Evolutionary conservation across 2,113 vertebrate genomes (phyloP), one percentile per base, ranked within the genome.

Genomic region (Uria aalge): DNA sequence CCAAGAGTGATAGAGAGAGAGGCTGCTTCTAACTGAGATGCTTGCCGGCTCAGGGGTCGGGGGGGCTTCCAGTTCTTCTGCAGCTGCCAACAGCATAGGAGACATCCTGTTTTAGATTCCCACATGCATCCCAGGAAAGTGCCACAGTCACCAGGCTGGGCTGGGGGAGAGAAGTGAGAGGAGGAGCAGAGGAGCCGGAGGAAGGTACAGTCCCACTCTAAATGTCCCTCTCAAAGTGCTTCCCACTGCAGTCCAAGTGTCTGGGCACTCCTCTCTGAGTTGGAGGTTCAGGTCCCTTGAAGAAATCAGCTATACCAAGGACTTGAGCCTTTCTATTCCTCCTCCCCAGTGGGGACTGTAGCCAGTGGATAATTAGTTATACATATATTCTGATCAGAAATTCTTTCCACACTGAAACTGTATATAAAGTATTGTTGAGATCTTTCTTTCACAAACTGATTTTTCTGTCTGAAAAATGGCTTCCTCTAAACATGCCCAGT

Each of bases 101-200:
- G 9, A 80, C 9, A 64, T 63, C 12, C 29, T 15, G 27, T 48
- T 79, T 76, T 57, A 85, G 14, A 79, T 52, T 78, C 14, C 21
- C 36, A 34, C 4, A 3, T 7, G 13, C 34, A 40, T 72, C 52
- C 19, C 38, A 87, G 81, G 34, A 15, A 74, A 85, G 10, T 32
- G 12, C 16, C 27, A 36, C 6, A 1, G 20, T 53, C 56, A 53
- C 14, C 56, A 50, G 13, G 8, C n/a, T 77, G 64, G 6, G 12
- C 0, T 55, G 32, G 15, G 20, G 14, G 26, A 0, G 3, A 68
- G 47, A 73, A 72, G 34, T 11, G 8, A 52, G 3, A 1, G 5
- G 5, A 23, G 73, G 38, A 45, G 15, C 59, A 45, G 50, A 62
- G 45, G 53, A 94, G 63, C 34, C 60, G 57, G 40, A 47, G 20